Evolutionary conservation across 2,888 invertebrate species (phyloP), one percentile per base, ranked within the genome.

Genomic region (Harpalus rufipes): DNA sequence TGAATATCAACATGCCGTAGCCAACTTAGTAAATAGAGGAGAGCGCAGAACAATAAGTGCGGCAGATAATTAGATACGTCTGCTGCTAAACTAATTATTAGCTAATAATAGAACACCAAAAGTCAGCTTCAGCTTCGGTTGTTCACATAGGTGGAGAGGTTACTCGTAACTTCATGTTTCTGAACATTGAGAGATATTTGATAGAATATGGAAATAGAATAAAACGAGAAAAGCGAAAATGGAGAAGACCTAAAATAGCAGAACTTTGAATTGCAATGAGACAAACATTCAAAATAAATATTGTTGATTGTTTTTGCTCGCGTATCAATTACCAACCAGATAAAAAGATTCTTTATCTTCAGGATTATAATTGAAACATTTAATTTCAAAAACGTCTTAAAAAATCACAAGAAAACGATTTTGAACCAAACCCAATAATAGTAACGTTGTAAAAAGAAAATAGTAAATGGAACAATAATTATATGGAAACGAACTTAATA

Each of bases 71-170:
- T 79, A 79, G 59, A 79, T 79, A 79, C 25, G 79, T 79, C 79
- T 79, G 79, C 32, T 32, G 16, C 79, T 79, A 79, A 58, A 79
- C 58, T 79, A 59, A 79, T 79, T 79, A 79, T 79, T 79, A 79
- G 39, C 58, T 58, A 51, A 32, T 39, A 68, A 32, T 12, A 68
- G 25, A 68, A 32, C 25, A 18, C 21, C 63, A 63, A 63, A 63
- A 63, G 21, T 63, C 18, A 18, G 25, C 21, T 12, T 59, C 59
- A 59, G 59, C 32, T 32, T 32, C 32, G 32, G 32, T 32, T 32
- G 32, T 32, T 32, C 32, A 32, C 32, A 32, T 51, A 51, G 10
- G 44, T 51, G 4, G 8, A 51, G 44, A 51, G 32, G 32, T 12
- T 51, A n/a, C n/a, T n/a, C n/a, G n/a, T n/a, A 12, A 8, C 44